Base-by-base conservation (phyloP, 2,888 invertebrate genomes). In the Napeogenes inachia region DNA sequence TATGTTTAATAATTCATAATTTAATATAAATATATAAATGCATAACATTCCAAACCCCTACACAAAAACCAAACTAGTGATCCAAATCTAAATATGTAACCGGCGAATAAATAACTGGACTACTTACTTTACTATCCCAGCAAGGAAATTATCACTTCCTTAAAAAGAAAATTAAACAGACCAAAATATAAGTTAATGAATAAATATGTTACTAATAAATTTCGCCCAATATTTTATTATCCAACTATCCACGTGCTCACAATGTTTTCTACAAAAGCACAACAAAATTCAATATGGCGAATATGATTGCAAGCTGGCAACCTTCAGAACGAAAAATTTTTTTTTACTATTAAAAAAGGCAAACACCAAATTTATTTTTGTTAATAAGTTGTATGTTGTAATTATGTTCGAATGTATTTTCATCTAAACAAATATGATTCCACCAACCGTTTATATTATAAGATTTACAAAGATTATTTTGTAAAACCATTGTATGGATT, bases 221-320 rank as follows among this genome's bases (percentile, higher is more conserved):
- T 89, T 87, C 80, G 81, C 80, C 72, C 79, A 83, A 78, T 77
- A 78, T 65, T 70, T 71, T 71, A 70, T 71, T 76, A 80, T 82
- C 84, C 75, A 85, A 87, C 78, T 81, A 85, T 93, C 93, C 93
- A 93, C 93, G 93, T 93, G 93, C 93, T 92, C 91, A 91, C 92
- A 92, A 92, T 93, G 93, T 93, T 93, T 92, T 93, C 86, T 73
- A 82, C 75, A 87, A 80, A 88, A 81, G 89, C 90, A 91, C 91
- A 91, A 87, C 87, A 91, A 90, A 89, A 91, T 89, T 87, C 93
- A 93, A 93, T 91, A 93, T 94, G 93, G 93, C 93, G 91, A 50
- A 30, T 8, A 50, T 50, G 50, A 72, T 62, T 63, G 63, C 71
- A 74, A 69, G 73, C 72, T 81, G 82, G 80, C 80, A 84, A 81